Base-by-base conservation (phyloP, 2,888 invertebrate species). In the Callosobruchus maculatus region DNA sequence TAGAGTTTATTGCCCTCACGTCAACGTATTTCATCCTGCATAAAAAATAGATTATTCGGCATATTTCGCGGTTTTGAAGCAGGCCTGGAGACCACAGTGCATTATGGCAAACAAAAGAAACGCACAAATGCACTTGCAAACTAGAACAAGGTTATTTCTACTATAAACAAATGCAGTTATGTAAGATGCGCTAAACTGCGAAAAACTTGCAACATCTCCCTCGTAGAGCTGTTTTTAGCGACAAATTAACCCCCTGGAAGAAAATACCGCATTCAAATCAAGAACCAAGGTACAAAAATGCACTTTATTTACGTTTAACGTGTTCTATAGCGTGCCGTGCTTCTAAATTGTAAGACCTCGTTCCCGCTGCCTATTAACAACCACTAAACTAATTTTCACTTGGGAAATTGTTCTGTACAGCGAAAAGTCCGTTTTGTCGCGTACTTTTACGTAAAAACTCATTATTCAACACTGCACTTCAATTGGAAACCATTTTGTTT, bases 401-500 rank as follows among this genome's bases (percentile, higher is more conserved):
- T 49, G 49, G 18, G 9, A 49, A 72, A 67, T 49, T 22, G 30
- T 20, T 70, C 49, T 70, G 22, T 73, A 71, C 49, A 67, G 69
- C 73, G 71, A 73, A 68, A 9, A 26, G 72, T 71, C 21, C 71
- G 72, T 68, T 71, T 74, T 73, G 67, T 68, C 73, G 74, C 74
- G 73, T 74, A 76, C 72, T 77, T 75, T 82, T 81, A 78, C 77
- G 79, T 78, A 80, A 84, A 84, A 85, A 85, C 83, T 82, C 82
- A 84, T 82, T 80, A 82, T 84, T 85, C 85, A 86, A 84, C 84
- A 84, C 81, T 83, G 77, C 81, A 80, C 79, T 81, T 83, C 73
- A 81, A 71, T n/a, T 81, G 86, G 80, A 85, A 87, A 86, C 87
- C 87, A 87, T 86, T 87, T 87, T 86, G 86, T 87, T 87, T 85